Evolutionary conservation across 2,797 vertebrate genomes (phyloP).

Genomic region (Neosalanx taihuensis): DNA sequence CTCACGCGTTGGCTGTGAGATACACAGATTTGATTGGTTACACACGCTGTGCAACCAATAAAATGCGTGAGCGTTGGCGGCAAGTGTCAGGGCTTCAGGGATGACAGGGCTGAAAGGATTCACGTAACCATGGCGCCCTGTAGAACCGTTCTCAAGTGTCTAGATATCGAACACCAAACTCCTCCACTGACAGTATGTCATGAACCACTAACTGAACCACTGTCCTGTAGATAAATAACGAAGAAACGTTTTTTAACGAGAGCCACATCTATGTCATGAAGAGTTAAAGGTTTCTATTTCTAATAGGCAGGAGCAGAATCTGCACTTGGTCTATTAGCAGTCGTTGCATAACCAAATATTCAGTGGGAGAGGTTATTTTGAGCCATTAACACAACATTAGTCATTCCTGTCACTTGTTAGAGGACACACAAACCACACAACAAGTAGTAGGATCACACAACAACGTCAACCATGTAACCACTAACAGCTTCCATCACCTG

Average conservation of each 20-base stretch:
- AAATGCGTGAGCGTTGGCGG: too few relatives aligned
- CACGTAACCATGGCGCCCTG: too few relatives aligned
- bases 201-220: background rate
- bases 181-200: background rate
- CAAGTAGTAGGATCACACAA: background rate
- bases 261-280: slow-evolving; percentile 3
- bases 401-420: too few relatives aligned
- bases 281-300: background rate
- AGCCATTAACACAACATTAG: background rate
- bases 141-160: too few relatives aligned
- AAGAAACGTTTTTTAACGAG: background rate
- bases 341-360: slow-evolving; percentile 4
- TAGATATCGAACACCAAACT: too few relatives aligned
- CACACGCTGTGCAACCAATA: too few relatives aligned
- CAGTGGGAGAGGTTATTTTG: background rate
- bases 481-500: background rate
- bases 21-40: too few relatives aligned
- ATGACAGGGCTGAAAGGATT: background rate
- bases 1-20: too few relatives aligned
- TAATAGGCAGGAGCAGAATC: background rate
- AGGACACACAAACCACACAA: background rate
- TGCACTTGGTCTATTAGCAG: background rate
- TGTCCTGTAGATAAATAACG: background rate
- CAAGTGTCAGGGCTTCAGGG: background rate
- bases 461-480: background rate